phyloP scores from a whole-genome alignment of 1,140 invertebrate genomes.

The Aphis gossypii region DNA sequence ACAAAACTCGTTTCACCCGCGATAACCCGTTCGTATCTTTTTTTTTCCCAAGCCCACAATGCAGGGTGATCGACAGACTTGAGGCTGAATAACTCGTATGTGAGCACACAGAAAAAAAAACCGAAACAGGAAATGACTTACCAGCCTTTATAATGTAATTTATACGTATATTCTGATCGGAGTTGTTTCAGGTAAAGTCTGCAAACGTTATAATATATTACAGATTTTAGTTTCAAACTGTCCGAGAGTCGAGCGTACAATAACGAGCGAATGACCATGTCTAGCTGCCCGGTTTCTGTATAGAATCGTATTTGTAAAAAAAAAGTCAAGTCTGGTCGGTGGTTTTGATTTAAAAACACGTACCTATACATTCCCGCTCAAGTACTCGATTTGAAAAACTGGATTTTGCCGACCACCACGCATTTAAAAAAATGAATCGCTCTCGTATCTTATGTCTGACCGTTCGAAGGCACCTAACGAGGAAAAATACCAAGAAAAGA shows the following conservation, averaged over 20 bases:
- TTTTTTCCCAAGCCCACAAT: neutral
- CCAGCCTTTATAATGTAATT: neutral
- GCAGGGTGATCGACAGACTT: neutral
- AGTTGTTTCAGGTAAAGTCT: neutral
- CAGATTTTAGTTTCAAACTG: neutral
- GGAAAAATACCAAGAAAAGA: neutral
- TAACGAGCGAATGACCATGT: neutral
- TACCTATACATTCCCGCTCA: neutral
- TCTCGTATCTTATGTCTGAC: too few species aligned
- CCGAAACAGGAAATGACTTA: neutral
- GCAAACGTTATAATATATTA: neutral
- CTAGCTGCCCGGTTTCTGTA: neutral
- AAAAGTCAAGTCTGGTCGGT: neutral
- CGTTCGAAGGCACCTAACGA: neutral
- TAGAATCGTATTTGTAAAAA: neutral
- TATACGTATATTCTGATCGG: neutral
- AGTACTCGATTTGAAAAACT: neutral
- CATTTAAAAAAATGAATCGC: neutral
- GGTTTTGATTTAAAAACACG: neutral
- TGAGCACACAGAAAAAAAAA: neutral
- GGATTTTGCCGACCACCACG: neutral
- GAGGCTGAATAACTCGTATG: neutral
- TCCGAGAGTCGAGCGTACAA: neutral
- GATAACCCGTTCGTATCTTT: neutral
- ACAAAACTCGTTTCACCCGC: neutral